A percentile compares a stretch with the other conserved stretches of the same genome.
phyloP scores from a whole-genome alignment of 2,888 invertebrate genomes.

The Poecilus cupreus region DNA sequence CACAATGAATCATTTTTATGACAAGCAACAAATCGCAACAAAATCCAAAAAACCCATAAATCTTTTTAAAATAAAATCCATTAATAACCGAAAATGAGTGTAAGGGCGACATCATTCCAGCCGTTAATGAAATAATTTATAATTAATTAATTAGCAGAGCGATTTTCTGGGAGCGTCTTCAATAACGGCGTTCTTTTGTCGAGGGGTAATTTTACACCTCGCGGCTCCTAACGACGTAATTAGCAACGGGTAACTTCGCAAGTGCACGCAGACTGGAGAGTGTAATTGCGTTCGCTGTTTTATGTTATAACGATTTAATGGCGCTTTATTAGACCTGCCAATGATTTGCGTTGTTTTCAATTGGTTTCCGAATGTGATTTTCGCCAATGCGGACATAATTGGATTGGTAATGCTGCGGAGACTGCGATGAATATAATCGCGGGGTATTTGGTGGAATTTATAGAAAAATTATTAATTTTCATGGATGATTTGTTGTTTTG shows the following conservation, averaged over 20 bases:
- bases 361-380: neutral
- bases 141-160: constrained; percentile 5
- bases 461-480: too few species aligned
- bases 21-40: constrained; percentile 16
- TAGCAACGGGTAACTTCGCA: neutral
- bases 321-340: neutral
- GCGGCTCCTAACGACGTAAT: constrained; percentile 24
- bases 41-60: constrained; percentile 30
- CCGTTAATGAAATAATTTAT: constrained; percentile 30
- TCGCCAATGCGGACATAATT: neutral
- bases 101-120: neutral
- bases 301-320: neutral
- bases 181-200: neutral
- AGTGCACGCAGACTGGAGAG: neutral
- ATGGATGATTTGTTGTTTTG: too few species aligned
- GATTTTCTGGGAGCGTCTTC: neutral
- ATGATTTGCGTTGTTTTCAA: neutral
- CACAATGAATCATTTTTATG: constrained; percentile 22
- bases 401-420: neutral
- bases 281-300: neutral
- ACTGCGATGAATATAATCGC: too few species aligned
- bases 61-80: constrained; percentile 6
- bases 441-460: too few species aligned
- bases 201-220: constrained; percentile 36
- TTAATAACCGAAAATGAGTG: neutral